Conservation (phyloP, 1,140 invertebrate genomes). For the Drosophila nigromelanica region DNA sequence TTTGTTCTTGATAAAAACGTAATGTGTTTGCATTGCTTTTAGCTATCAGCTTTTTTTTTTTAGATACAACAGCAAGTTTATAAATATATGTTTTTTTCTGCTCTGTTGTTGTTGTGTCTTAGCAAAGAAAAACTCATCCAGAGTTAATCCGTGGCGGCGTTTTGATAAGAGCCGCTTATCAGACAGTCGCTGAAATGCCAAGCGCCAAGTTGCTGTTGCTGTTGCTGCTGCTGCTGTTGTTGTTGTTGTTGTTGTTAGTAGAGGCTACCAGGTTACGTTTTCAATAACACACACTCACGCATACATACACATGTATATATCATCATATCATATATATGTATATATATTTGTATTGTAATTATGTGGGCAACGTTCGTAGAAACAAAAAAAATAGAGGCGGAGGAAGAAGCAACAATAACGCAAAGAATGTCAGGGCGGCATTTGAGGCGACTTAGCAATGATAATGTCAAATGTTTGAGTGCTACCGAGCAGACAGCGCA, state of each 20-base stretch:
- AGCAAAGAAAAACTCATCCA: conserved; percentile 54
- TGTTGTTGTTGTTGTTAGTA: conserved; percentile 25
- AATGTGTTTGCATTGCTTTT: conserved; percentile 54
- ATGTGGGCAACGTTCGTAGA: conserved; percentile 33
- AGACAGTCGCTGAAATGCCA: conserved; percentile 29
- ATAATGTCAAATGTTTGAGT: conserved; percentile 68
- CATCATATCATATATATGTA: background rate
- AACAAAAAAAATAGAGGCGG: conserved; percentile 22
- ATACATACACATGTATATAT: background rate
- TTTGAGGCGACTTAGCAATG: conserved; percentile 64
- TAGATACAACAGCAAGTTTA: conserved; percentile 7
- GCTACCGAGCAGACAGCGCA: conserved; percentile 29
- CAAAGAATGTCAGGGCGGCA: conserved; percentile 59
- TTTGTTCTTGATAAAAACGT: conserved; percentile 34
- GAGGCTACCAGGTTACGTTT: conserved; percentile 52
- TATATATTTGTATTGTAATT: conserved; percentile 61
- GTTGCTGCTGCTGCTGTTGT: background rate
- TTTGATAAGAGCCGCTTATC: conserved; percentile 69
- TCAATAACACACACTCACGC: background rate
- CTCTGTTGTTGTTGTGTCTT: conserved; percentile 18
- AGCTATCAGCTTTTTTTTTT: conserved; percentile 32
- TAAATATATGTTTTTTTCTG: conserved; percentile 8
- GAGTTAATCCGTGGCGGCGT: conserved; percentile 65
- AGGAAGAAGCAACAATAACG: conserved; percentile 8
- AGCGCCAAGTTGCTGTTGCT: conserved; percentile 14